Evolutionary conservation across 2,888 invertebrate species (phyloP).

Genomic region (Macrosoma leucophasiata): DNA sequence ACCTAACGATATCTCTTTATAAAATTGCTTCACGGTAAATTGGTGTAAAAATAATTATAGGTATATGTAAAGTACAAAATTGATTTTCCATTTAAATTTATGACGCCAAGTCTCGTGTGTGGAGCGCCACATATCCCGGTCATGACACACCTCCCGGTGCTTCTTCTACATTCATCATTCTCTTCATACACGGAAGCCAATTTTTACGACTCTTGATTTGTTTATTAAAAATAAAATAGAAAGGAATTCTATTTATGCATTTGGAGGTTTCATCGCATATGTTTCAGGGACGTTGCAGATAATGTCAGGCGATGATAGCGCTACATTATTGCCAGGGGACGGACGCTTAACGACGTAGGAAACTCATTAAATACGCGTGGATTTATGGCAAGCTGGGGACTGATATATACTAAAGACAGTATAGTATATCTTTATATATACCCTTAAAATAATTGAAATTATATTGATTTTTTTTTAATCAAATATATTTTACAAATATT

Average conservation of each 20-base stretch:
- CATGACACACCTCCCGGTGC: background rate
- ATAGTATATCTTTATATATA: slow-evolving; percentile 1
- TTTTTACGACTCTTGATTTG: no score
- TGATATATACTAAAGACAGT: slow-evolving; percentile 26
- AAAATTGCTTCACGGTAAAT: no score
- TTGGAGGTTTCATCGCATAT: slow-evolving; percentile 35
- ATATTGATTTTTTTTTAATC: no score
- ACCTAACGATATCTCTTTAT: no score
- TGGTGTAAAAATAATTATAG: no score
- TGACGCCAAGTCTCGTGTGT: background rate
- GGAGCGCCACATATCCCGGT: background rate
- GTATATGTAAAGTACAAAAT: background rate
- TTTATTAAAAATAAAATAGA: background rate
- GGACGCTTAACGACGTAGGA: slow-evolving; percentile 58
- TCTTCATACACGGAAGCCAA: no score
- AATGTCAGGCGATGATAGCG: slow-evolving; percentile 61
- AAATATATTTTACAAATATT: no score
- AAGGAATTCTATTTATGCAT: no score
- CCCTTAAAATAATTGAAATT: no score
- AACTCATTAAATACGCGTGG: slow-evolving; percentile 67
- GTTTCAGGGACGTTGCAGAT: slow-evolving; percentile 43
- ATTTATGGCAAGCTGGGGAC: slow-evolving; percentile 54
- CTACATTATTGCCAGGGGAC: slow-evolving; percentile 56
- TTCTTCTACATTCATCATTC: background rate
- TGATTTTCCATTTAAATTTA: background rate